Base-by-base conservation (phyloP, 2,888 invertebrate species). In the Junonia oenone region DNA sequence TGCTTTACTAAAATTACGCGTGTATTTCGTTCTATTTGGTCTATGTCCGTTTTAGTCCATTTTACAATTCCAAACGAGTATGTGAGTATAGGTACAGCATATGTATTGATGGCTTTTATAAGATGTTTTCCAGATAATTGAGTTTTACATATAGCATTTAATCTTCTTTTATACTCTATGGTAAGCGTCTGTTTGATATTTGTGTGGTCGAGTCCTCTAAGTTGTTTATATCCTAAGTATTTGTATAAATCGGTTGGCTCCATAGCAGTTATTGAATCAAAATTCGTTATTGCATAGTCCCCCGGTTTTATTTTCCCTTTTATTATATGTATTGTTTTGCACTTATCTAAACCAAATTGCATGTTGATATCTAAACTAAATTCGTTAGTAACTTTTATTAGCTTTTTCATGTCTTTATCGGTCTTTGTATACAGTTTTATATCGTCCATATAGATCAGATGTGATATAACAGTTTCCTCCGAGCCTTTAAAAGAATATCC, bases 191-290 rank as follows among this genome's bases (percentile, higher is more conserved):
- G 2, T 54, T 61, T 58, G 22, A 58, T 53, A 14, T n/a, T 1
- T 47, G 40, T 29, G n/a, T 59, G 57, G 45, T 62, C 40, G 22
- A 62, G 2, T 26, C 53, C 45, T 57, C 48, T 59, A 2, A 45
- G n/a, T 49, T 63, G 61, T 5, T 51, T 45, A 17, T 58, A 59
- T 27, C 63, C 61, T 53, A 61, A 48, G 31, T 61, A 61, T 56
- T 61, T 63, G 15, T 60, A 61, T 2, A 54, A 9, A 8, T 63
- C 60, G 1, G 13, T 55, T 6, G 55, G 19, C 46, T 61, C 55
- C 51, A 59, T 46, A 9, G 55, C 40, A 19, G 27, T 45, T 19
- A 62, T 59, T 26, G 6, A 52, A 8, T 50, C 37, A 5, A n/a
- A n/a, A n/a, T n/a, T n/a, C n/a, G n/a, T n/a, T n/a, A n/a, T n/a